These are phyloP conservation scores for Pterocles orientalis DNA, from an alignment of 2,113 vertebrate genomes.

Conservation along the genomic window DNA sequence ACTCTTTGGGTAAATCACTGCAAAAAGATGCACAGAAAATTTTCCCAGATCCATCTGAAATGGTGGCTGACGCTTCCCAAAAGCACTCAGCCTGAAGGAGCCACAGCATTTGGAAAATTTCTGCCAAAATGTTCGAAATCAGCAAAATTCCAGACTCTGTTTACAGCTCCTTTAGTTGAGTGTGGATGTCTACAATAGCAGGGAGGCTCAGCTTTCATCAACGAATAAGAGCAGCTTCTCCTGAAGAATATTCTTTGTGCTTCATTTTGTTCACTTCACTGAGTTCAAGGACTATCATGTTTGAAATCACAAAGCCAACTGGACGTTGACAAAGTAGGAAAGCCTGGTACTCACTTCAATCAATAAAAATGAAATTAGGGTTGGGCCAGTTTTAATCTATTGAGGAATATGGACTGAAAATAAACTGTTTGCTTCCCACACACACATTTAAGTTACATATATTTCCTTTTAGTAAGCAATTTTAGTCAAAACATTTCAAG, in stretches of 20 bases:
- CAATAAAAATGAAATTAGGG: not conserved
- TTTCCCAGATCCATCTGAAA: not conserved
- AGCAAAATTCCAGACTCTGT: not conserved
- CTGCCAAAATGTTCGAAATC: not conserved
- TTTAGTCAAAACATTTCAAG: not conserved
- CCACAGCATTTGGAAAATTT: not conserved
- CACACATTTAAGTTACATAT: not conserved
- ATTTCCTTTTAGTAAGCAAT: not conserved
- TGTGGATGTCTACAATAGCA: accelerated
- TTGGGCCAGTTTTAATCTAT: not conserved
- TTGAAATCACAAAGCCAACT: not conserved
- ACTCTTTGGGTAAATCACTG: not conserved
- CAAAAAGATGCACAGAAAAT: not conserved
- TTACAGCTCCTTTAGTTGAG: not conserved
- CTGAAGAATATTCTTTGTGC: not conserved
- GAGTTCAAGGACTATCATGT: not conserved
- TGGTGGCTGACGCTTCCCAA: not conserved
- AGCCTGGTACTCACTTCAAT: not conserved
- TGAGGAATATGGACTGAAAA: not conserved
- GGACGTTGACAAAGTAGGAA: not conserved
- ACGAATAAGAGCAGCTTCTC: accelerated
- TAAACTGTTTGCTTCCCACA: not conserved
- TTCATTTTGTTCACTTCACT: not conserved
- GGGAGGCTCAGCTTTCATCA: not conserved
- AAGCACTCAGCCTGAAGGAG: not conserved